Evolutionary conservation across 2,797 vertebrate genomes (phyloP), one percentile per base, ranked within the genome.

Genomic region (Enteromius unitaeniatus): DNA sequence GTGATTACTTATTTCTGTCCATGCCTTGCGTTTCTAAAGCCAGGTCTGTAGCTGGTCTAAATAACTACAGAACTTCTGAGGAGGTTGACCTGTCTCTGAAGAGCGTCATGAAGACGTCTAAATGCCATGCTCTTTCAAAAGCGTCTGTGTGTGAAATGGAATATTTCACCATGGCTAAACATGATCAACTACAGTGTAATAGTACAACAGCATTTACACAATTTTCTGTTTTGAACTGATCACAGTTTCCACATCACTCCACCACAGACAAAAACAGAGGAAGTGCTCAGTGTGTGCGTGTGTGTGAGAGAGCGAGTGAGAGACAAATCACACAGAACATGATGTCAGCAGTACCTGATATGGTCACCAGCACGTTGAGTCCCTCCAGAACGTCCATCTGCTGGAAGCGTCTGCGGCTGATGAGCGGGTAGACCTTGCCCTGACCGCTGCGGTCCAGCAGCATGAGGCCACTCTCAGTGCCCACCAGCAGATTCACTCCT

Each of bases 321-420:
- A 7, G 51, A 1, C 3, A 6, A n/a, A 26, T 17, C 53, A 80
- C 40, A 14, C 3, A 3, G 28, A 17, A 49, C 69, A n/a, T n/a
- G n/a, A 9, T 10, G 55, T 11, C 58, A 6, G 2, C 5, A 13
- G 91, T 93, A 97, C 98, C 98, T 92, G 98, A 99, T 94, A 99
- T 99, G 83, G 98, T 99, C 90, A 99, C 98, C 88, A 99, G 94
- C 64, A 99, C 97, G 23, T 99, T 99, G 86, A 99, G 95, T 77
- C 97, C 98, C 93, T 99, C 98, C 69, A 99, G 95, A 53, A 99
- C 98, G 75, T 99, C 98, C 98, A 99, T 99, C 92, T 99, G 97
- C 83, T 98, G 98, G 92, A 99, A 99, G 51, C 98, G 94, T 45
- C 98, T 95, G 70, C 98, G 92, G 91, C 95, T 98, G 91, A 99